Percentiles rank a stretch among this genome's conserved stretches.
Evolutionary conservation across 35 echinoderm and acorn worm species (phyloP).

Genomic region (Hemicentrotus pulcherrimus): DNA sequence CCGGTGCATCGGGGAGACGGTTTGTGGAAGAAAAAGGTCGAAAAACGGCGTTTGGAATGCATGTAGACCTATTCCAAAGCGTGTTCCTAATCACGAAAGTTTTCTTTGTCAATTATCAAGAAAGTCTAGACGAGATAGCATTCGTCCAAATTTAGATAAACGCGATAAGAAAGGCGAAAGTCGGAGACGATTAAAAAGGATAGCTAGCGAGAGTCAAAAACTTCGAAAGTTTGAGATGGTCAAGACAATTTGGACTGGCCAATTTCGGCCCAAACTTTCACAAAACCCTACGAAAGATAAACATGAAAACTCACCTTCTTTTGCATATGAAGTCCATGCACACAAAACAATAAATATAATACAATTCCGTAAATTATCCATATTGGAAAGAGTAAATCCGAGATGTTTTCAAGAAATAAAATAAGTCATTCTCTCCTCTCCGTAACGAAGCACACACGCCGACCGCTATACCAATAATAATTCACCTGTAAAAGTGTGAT

Average conservation of each 20-base stretch:
- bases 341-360: slow-evolving; percentile 15
- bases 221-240: neutral
- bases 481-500: neutral
- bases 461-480: neutral
- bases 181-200: too few relatives aligned
- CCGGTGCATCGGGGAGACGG: neutral
- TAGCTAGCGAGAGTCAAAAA: too few relatives aligned
- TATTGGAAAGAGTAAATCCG: slow-evolving; percentile 3
- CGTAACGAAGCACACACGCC: neutral
- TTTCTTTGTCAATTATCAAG: neutral
- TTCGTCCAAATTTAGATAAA: neutral
- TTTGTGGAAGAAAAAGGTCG: neutral
- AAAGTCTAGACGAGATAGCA: neutral
- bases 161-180: neutral
- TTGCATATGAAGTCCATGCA: slow-evolving; percentile 11
- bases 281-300: neutral
- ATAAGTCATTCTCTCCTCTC: neutral
- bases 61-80: too few relatives aligned
- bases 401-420: slow-evolving; percentile 6
- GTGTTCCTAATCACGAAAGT: neutral
- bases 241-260: neutral
- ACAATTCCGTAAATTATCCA: slow-evolving; percentile 18
- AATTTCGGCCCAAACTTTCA: neutral
- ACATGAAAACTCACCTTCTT: neutral
- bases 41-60: too few relatives aligned